These are phyloP conservation scores for Helleia helle DNA, from an alignment of 2,888 invertebrate genomes.

Conservation along the genomic window DNA sequence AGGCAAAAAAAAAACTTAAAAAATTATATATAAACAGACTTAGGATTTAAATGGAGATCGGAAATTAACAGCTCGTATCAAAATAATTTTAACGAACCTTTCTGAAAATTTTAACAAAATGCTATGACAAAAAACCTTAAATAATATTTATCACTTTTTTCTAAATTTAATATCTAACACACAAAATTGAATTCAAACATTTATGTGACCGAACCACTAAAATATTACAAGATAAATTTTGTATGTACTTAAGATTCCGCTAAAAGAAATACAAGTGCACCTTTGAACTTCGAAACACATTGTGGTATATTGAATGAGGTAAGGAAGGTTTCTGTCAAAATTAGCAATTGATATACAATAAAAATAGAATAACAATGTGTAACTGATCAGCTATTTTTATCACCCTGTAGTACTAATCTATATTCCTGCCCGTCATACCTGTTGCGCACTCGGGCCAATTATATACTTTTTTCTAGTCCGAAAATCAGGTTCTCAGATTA, in stretches of 20 bases:
- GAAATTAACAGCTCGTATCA: not conserved
- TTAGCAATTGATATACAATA: too few relatives aligned
- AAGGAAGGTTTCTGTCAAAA: conserved; percentile 7
- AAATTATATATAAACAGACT: conserved; percentile 7
- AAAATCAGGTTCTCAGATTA: too few relatives aligned
- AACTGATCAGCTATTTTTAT: too few relatives aligned
- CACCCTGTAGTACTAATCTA: too few relatives aligned
- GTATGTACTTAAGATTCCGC: too few relatives aligned
- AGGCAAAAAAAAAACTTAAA: conserved; percentile 4
- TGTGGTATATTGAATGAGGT: conserved; percentile 34
- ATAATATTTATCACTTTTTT: not conserved
- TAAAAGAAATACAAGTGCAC: too few relatives aligned
- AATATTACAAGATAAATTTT: not conserved
- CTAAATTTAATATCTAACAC: not conserved
- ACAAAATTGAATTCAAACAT: not conserved
- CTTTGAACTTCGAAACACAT: conserved; percentile 45
- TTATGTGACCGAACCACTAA: conserved; percentile 18
- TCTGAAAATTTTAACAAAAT: not conserved
- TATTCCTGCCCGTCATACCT: too few relatives aligned
- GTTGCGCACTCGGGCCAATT: too few relatives aligned
- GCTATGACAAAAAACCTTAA: not conserved
- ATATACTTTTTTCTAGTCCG: too few relatives aligned
- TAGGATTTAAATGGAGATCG: conserved; percentile 6
- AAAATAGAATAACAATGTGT: too few relatives aligned
- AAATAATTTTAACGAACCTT: not conserved